Evolutionary conservation across 53 echinoderm and acorn worm species (phyloP).

Genomic region (Holothuria leucospilota): DNA sequence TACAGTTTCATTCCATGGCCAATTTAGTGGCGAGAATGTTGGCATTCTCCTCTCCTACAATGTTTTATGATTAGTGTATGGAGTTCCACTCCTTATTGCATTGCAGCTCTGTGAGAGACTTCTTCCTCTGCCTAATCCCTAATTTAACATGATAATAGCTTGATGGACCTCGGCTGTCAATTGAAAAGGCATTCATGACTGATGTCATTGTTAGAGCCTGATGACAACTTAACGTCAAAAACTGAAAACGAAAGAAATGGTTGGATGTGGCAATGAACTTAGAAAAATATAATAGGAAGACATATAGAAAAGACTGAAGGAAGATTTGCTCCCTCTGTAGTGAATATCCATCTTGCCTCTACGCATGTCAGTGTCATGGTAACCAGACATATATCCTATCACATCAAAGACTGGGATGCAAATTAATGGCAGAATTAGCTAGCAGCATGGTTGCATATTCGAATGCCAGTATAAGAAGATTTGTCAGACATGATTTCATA

Average conservation of each 20-base stretch:
- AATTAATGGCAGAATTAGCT: background rate
- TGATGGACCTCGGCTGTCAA: slow-evolving; percentile 28
- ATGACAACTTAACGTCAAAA: slow-evolving; percentile 23
- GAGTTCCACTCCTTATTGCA: no score
- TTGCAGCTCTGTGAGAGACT: no score
- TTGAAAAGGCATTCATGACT: slow-evolving; percentile 17
- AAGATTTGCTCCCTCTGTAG: background rate
- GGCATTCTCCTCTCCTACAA: no score
- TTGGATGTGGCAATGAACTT: no score
- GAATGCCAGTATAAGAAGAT: background rate
- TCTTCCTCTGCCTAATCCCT: no score
- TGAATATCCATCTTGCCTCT: slow-evolving; percentile 19
- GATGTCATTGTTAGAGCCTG: slow-evolving; percentile 2
- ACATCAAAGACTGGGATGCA: no score
- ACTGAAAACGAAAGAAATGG: slow-evolving; percentile 18
- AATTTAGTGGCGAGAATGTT: no score
- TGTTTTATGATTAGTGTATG: no score
- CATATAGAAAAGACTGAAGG: background rate
- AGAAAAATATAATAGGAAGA: no score
- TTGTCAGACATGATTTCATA: slow-evolving; percentile 24
- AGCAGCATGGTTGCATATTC: no score
- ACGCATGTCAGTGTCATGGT: slow-evolving; percentile 9
- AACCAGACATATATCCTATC: slow-evolving; percentile 5
- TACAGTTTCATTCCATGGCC: no score
- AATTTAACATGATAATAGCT: slow-evolving; percentile 31